Evolutionary conservation across 2,113 vertebrate species (phyloP).

Genomic region (Dascyllus trimaculatus): DNA sequence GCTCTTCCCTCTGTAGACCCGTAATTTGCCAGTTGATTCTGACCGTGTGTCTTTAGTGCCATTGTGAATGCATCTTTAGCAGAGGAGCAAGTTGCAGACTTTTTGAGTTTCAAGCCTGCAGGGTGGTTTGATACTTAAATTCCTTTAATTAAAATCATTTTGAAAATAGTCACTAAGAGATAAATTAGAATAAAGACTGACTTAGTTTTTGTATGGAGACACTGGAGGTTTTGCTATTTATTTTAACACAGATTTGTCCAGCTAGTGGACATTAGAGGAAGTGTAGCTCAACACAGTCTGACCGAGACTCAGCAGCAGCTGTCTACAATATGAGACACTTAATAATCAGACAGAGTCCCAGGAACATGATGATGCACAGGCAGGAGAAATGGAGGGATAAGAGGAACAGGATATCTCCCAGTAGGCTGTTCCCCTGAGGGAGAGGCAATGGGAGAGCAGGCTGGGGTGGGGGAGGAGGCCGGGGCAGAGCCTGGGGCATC

Average conservation of each 20-base stretch:
- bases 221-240: too few species aligned
- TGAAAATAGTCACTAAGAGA: too few species aligned
- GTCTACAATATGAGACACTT: conserved; percentile 79
- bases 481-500: conserved; percentile 77
- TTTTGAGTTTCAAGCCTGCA: too few species aligned
- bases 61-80: too few species aligned
- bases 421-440: conserved; percentile 49
- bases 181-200: too few species aligned
- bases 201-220: too few species aligned
- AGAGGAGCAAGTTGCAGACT: too few species aligned
- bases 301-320: background rate
- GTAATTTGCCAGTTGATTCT: too few species aligned
- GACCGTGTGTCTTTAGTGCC: too few species aligned
- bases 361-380: conserved; percentile 77
- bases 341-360: conserved; percentile 79
- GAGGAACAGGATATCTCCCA: conserved; percentile 65
- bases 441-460: conserved; percentile 12
- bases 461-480: conserved; percentile 50
- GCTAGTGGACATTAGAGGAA: conserved; percentile 13
- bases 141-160: too few species aligned
- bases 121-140: too few species aligned
- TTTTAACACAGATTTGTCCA: background rate
- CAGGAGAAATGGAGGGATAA: conserved; percentile 79
- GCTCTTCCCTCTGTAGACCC: too few species aligned
- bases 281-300: background rate